Evolutionary conservation across 1,140 invertebrate genomes (phyloP), one percentile per base, ranked within the genome.

Genomic region (Aphis craccivora): DNA sequence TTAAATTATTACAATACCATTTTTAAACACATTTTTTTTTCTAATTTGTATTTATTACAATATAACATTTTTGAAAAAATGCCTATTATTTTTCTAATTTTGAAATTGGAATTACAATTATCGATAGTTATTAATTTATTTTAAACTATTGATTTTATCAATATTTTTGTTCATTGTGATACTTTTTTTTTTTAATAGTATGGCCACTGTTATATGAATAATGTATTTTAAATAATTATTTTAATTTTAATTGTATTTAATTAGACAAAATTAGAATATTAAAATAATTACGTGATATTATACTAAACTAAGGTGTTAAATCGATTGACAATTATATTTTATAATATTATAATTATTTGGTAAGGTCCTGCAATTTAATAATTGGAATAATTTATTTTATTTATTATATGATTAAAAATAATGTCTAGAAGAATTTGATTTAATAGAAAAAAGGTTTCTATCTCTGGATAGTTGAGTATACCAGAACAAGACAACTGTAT

Each of bases 401-500:
- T 53, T 53, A 37, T 53, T 89, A 55, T 53, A 89, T 23, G 18
- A 55, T 89, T 88, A 48, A n/a, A 76, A 76, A 35, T 48, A 51
- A 88, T 43, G 30, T 22, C 11, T n/a, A 51, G 30, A 45, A 25
- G 1, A 37, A 53, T 89, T 89, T 40, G 0, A 23, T 40, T 55
- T 40, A 37, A 55, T 55, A 35, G n/a, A 55, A 40, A 89, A 89
- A 89, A 55, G 35, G 35, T 53, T 55, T 89, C 8, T n/a, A 22
- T 89, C 88, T 89, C 35, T 22, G 14, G 84, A 89, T 89, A 55
- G 48, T 55, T 25, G 18, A 89, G 88, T 89, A 40, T 55, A 53
- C 11, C 3, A 55, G 9, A 89, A 89, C 48, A 53, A 53, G 88
- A 35, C 30, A 55, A 89, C 88, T 89, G 88, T 55, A 23, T 89